Evolutionary conservation across 2,113 vertebrate genomes (phyloP).

Genomic region (Bothrops jararaca): DNA sequence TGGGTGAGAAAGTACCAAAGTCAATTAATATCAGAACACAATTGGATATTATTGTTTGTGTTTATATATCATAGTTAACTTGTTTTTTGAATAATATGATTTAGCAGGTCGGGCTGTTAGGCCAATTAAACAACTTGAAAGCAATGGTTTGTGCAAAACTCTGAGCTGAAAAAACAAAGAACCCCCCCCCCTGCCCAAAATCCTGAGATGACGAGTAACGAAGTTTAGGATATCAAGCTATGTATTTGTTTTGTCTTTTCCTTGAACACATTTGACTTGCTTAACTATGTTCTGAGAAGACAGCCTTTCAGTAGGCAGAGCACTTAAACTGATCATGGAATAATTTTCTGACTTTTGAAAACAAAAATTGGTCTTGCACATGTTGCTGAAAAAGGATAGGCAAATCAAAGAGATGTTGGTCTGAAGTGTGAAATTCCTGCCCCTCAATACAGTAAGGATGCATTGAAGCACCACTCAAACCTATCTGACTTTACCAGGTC

Average conservation of each 20-base stretch:
- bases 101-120: neutral
- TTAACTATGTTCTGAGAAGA: neutral
- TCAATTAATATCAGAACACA: neutral
- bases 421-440: neutral
- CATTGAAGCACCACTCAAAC: neutral
- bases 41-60: neutral
- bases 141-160: neutral
- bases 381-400: neutral
- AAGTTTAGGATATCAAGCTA: neutral
- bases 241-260: neutral
- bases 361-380: neutral
- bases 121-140: neutral
- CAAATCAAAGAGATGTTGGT: neutral
- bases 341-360: neutral
- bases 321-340: neutral
- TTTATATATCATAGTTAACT: neutral
- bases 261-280: neutral
- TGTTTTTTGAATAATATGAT: neutral
- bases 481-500: constrained; percentile 18
- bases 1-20: constrained; percentile 2
- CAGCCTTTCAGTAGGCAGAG: neutral
- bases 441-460: neutral
- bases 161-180: neutral
- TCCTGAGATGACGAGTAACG: neutral
- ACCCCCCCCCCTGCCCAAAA: neutral